Evolutionary conservation across 2,888 invertebrate genomes (phyloP), one percentile per base, ranked within the genome.

Genomic region (Odontocerum albicorne): DNA sequence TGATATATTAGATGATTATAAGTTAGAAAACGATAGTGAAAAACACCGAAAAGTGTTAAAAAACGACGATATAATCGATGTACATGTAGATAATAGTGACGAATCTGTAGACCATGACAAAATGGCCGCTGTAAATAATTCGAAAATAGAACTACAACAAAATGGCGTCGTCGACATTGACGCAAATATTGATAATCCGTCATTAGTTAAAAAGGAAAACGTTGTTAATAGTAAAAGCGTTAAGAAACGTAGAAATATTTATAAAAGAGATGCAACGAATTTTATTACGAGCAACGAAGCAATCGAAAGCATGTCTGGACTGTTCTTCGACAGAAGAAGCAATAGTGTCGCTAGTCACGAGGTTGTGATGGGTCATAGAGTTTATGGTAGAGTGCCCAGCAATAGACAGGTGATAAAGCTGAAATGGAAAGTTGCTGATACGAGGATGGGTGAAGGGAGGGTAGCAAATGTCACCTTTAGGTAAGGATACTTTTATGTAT

Each of bases 391-490:
- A 21, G 16, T 57, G 27, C 33, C 36, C n/a, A 33, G 12, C 8
- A 45, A 31, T 32, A 40, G 40, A 21, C 20, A 31, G 35, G 38
- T 20, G 39, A 15, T 59, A 3, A 19, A 42, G 16, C 40, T 60
- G 8, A 39, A 42, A 15, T 60, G 60, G 60, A 44, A 35, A 39
- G 36, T 60, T 6, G 50, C 32, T 20, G 60, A 60, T 22, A 20
- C 44, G 12, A 57, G 57, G 31, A 19, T 57, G 15, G 57, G 45
- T 10, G 60, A 60, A 42, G 36, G 17, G 13, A 51, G 22, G 13
- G 21, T 31, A n/a, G 45, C 55, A 10, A 60, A 60, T 35, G 44
- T 60, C 13, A 60, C 60, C 4, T 60, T 60, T 50, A 54, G 60
- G 60, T 60, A 45, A 47, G 44, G 10, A 20, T n/a, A n/a, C n/a